Percentiles rank a stretch among this genome's conserved stretches.
Conservation (phyloP, 2,113 vertebrate genomes). For the Engystomops pustulosus region DNA sequence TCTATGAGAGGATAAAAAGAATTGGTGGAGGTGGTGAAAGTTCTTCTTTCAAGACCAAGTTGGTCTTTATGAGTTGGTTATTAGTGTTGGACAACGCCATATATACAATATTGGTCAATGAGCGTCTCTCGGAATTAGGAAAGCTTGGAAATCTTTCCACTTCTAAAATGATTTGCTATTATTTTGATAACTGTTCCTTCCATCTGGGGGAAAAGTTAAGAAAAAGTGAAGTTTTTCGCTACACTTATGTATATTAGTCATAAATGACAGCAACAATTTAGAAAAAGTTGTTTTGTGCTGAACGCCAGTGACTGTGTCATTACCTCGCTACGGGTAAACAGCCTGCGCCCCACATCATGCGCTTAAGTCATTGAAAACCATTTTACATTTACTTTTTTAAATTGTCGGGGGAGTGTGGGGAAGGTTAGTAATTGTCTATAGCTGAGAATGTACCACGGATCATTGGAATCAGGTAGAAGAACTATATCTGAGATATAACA, state of each 20-base stretch:
- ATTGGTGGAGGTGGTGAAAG: too few relatives aligned
- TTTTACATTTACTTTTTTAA: neutral
- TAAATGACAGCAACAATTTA: neutral
- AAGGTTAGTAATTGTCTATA: too few relatives aligned
- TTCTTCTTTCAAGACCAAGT: too few relatives aligned
- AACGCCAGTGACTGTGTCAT: neutral
- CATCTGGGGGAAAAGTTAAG: neutral
- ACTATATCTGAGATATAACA: too few relatives aligned
- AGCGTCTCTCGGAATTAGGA: neutral
- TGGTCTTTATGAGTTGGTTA: too few relatives aligned
- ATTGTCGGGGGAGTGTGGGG: too few relatives aligned
- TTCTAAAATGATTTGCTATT: too few relatives aligned
- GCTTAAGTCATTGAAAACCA: neutral
- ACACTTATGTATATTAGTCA: neutral
- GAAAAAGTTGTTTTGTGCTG: neutral
- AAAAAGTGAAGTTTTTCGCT: neutral
- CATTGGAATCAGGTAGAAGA: too few relatives aligned
- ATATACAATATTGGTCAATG: neutral
- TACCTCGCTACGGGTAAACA: neutral
- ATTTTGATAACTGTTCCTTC: too few relatives aligned
- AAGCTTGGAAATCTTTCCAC: neutral
- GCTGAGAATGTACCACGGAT: too few relatives aligned
- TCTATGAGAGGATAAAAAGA: too few relatives aligned
- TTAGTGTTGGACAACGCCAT: neutral
- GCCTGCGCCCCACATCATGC: neutral